Percentiles rank a stretch among this genome's conserved stretches.
These are phyloP conservation scores for Cryptocephalus primarius DNA, from an alignment of 2,888 invertebrate species.

Conservation along the genomic window DNA sequence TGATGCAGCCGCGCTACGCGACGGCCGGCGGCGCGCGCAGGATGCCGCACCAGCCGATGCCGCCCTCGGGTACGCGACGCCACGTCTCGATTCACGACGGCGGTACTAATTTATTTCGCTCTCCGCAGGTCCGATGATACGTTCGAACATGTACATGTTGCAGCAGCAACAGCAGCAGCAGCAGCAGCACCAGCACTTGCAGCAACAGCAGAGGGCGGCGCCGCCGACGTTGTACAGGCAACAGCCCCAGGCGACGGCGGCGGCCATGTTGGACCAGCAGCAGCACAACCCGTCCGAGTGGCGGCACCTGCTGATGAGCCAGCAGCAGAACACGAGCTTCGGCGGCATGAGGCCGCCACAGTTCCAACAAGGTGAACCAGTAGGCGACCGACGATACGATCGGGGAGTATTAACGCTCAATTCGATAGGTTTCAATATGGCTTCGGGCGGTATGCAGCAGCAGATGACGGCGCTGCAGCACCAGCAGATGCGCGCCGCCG, in stretches of 20 bases:
- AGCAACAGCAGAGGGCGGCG: slow-evolving; percentile 31
- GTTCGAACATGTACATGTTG: slow-evolving; percentile 50
- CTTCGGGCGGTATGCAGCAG: slow-evolving; percentile 33
- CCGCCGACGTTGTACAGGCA: slow-evolving; percentile 42
- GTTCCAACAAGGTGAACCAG: slow-evolving; percentile 39
- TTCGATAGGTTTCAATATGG: slow-evolving; percentile 28
- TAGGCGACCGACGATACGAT: background rate
- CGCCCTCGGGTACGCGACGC: slow-evolving; percentile 44
- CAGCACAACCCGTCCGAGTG: slow-evolving; percentile 44
- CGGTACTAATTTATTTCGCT: slow-evolving; percentile 1
- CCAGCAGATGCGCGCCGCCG: slow-evolving; percentile 33
- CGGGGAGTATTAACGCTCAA: too few species aligned
- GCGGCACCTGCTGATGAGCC: slow-evolving; percentile 54
- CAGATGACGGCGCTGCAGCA: slow-evolving; percentile 37
- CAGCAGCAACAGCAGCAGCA: slow-evolving; percentile 42
- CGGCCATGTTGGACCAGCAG: slow-evolving; percentile 41
- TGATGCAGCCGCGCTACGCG: slow-evolving; percentile 37
- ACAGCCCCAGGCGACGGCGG: slow-evolving; percentile 40
- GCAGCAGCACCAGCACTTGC: slow-evolving; percentile 45
- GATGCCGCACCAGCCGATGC: slow-evolving; percentile 61
- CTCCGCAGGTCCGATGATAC: slow-evolving; percentile 61
- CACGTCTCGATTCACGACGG: background rate
- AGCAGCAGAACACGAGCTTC: slow-evolving; percentile 39
- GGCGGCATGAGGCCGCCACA: slow-evolving; percentile 41
- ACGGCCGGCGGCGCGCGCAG: slow-evolving; percentile 32